Base-by-base conservation (phyloP, 2,888 invertebrate genomes). In the Coelogynopora nodosa region DNA sequence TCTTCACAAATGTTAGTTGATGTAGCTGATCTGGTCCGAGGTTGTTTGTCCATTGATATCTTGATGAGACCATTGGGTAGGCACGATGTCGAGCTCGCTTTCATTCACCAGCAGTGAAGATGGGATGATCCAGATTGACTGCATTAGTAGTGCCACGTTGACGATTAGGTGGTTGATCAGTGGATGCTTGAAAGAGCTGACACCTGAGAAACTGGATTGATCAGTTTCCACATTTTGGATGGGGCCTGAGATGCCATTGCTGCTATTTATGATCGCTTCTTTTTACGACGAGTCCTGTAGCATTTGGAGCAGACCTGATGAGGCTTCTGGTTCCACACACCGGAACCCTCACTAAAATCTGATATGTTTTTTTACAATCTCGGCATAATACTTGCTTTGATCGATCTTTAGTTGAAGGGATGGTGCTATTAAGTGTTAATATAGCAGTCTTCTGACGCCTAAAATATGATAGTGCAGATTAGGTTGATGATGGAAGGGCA, bases 401-500 rank as follows among this genome's bases (percentile, higher is more conserved):
- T 23, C 74, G 5, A 74, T 74, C 74, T 74, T 5, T 74, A 74
- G 74, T 5, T 74, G 74, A 74, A 26, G 23, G 5, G 74, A 74
- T 74, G 74, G 74, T 10, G 18, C 74, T 74, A n/a, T 10, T n/a
- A n/a, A n/a, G 74, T 74, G 74, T 2, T 74, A 23, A 26, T 74
- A n/a, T n/a, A n/a, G 74, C 74, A 74, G 74, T 13, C 5, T 74
- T 74, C 74, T 74, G 27, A 74, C 27, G 74, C 74, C 74, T 74
- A 74, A 74, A 74, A n/a, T 10, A 23, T n/a, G 23, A 74, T 26
- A 74, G 74, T 23, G 74, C 74, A 74, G 74, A 74, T 74, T n/a
- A 74, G 74, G 23, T 23, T 13, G 74, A 74, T 10, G 23, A 74
- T 74, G 27, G 27, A n/a, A 74, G 74, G 5, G 74, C 27, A 26